Evolutionary conservation across 2,113 vertebrate species (phyloP), one percentile per base, ranked within the genome.

Genomic region (Anolis carolinensis): DNA sequence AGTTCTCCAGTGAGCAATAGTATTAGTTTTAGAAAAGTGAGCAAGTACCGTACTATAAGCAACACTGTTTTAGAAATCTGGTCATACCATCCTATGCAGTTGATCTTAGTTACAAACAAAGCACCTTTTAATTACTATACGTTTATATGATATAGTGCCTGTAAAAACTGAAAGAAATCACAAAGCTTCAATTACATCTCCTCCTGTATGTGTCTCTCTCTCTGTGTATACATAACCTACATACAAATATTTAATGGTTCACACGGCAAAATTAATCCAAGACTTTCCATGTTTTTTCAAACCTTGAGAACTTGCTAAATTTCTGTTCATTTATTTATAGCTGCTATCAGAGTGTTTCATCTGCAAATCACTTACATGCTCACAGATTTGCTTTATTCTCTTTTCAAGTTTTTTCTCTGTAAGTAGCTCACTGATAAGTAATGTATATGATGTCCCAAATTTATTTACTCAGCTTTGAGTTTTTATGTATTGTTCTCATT

Each of bases 281-380:
- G 50, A 84, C 55, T 63, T 88, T 70, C 79, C 81, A 83, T 86
- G 65, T 16, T 86, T 92, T 93, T 90, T 84, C 70, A 90, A 83
- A 73, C 79, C 85, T 89, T 81, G 83, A 86, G 67, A 85, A 87
- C 85, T 87, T 88, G 92, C 93, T 91, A 94, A 92, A 48, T 50
- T 77, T 93, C 94, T 83, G 90, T 90, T 92, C 90, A 95, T 92
- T 86, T 93, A 95, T 93, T 96, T 10, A 93, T 91, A 77, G 91
- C 77, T 90, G 95, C 93, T 93, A 93, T 94, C 91, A 90, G 77
- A 74, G 72, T 84, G 86, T 92, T 91, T 93, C 91, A 94, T 94
- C 87, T 93, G 86, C 88, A 89, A 93, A 93, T 62, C 1, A 71
- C 76, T 94, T 91, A 89, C 75, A 90, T 90, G 76, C 87, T 89